Evolutionary conservation across 2,888 invertebrate genomes (phyloP), one percentile per base, ranked within the genome.

Genomic region (Isoperla grammatica): DNA sequence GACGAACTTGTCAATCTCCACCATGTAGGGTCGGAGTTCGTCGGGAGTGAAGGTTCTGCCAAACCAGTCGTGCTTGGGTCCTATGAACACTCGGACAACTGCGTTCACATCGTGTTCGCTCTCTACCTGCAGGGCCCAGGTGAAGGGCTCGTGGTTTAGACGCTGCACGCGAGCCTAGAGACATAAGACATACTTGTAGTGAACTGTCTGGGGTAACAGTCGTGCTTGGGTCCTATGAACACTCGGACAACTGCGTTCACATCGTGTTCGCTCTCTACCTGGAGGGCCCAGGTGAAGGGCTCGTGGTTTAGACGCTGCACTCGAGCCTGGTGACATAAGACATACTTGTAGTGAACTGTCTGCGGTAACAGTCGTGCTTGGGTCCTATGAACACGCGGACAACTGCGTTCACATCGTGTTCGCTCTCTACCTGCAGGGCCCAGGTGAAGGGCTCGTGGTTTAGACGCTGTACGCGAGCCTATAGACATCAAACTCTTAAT

Each of bases 261-360:
- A n/a, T n/a, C n/a, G n/a, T n/a, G n/a, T n/a, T n/a, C n/a, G n/a
- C n/a, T n/a, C n/a, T n/a, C n/a, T n/a, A n/a, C n/a, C n/a, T n/a
- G 65, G 58, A 67, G 59, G 17, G 61, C 63, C 63, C 64, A 63
- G 55, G 56, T 63, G 62, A 68, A 69, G 20, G 66, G 65, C 48
- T 69, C 63, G 62, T 69, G 69, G 65, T 68, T 66, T 15, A 69
- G 64, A 22, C 68, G 66, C 15, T 64, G 65, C 17, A 70, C 68
- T 37, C 64, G 61, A 19, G 65, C 66, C 59, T 60, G 43, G 39
- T 39, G 11, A 39, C 9, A 11, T 9, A n/a, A n/a, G n/a, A n/a
- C n/a, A n/a, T n/a, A n/a, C n/a, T n/a, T n/a, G n/a, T n/a, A n/a
- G n/a, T n/a, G n/a, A n/a, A n/a, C n/a, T n/a, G n/a, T n/a, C n/a